Conservation (phyloP, 2,888 invertebrate genomes). For the Horisme vitalbata region DNA sequence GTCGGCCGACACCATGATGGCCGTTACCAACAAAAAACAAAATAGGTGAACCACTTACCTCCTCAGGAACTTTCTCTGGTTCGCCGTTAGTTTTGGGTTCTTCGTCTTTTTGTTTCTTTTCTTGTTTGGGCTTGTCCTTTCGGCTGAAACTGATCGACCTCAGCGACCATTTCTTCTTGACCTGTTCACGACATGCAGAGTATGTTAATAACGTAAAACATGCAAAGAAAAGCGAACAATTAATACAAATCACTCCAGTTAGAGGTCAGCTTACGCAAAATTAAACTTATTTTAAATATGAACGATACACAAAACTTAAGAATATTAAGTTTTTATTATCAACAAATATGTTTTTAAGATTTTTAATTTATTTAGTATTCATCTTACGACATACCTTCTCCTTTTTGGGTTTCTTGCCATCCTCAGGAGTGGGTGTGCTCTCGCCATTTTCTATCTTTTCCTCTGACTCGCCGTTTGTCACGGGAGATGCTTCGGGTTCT, state of each 20-base stretch:
- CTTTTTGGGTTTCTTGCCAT: slow-evolving; percentile 85
- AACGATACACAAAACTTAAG: slow-evolving; percentile 1
- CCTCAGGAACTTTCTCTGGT: slow-evolving; percentile 85
- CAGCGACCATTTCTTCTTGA: slow-evolving; percentile 95
- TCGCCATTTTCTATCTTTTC: slow-evolving; percentile 68
- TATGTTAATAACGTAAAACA: slow-evolving; percentile 50
- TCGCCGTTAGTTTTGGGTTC: slow-evolving; percentile 84
- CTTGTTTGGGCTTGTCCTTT: slow-evolving; percentile 93
- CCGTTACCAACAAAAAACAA: slow-evolving; percentile 13
- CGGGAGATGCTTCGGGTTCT: slow-evolving; percentile 56
- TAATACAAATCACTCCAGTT: slow-evolving; percentile 3
- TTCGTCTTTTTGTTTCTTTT: slow-evolving; percentile 84
- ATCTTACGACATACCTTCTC: slow-evolving; percentile 74
- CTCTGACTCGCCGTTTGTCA: slow-evolving; percentile 73
- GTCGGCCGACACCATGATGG: slow-evolving; percentile 19
- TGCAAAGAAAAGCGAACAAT: slow-evolving; percentile 36
- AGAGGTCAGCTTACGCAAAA: slow-evolving; percentile 1
- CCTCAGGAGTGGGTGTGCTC: slow-evolving; percentile 62
- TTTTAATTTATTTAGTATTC: neutral
- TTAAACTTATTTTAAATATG: neutral
- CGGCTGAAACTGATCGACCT: slow-evolving; percentile 93
- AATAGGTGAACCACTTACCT: slow-evolving; percentile 73
- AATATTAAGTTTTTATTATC: too few relatives aligned
- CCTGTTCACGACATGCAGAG: slow-evolving; percentile 67
- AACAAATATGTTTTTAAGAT: neutral